Conservation (phyloP, 2,113 vertebrate genomes). For the Ceratotherium simum region DNA sequence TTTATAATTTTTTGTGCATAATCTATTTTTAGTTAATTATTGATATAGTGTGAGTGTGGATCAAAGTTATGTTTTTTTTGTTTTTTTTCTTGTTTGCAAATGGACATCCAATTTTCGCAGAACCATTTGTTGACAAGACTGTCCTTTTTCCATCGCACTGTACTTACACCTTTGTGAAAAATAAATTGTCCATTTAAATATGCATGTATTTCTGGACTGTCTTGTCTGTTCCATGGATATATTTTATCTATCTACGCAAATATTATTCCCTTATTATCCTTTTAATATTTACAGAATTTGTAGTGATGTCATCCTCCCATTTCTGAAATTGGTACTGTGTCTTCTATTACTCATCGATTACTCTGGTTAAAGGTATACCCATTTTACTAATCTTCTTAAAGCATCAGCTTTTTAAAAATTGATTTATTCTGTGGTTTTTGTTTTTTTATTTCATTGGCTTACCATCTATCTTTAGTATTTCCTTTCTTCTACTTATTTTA, state of each 20-base stretch:
- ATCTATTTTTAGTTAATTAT: background rate
- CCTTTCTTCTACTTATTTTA: background rate
- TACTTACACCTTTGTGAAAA: background rate
- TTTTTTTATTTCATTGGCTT: background rate
- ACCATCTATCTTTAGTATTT: background rate
- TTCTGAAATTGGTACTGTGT: background rate
- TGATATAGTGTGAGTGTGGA: background rate
- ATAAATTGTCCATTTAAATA: background rate
- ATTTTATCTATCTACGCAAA: background rate
- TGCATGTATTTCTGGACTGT: background rate
- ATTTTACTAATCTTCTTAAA: background rate
- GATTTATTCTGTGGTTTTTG: background rate
- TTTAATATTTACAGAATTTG: background rate
- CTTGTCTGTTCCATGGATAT: background rate
- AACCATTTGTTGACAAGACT: background rate
- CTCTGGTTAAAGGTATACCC: background rate
- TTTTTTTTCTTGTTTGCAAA: background rate
- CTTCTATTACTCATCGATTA: background rate
- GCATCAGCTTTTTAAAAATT: background rate
- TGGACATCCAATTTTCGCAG: background rate
- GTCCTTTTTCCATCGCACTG: background rate
- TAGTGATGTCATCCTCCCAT: background rate
- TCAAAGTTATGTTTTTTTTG: background rate
- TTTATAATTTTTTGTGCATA: background rate
- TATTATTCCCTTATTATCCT: background rate